Percentiles rank a stretch among this genome's conserved stretches.
Conservation (phyloP, 2,797 vertebrate species). For the Schizothorax lantsangensis region DNA sequence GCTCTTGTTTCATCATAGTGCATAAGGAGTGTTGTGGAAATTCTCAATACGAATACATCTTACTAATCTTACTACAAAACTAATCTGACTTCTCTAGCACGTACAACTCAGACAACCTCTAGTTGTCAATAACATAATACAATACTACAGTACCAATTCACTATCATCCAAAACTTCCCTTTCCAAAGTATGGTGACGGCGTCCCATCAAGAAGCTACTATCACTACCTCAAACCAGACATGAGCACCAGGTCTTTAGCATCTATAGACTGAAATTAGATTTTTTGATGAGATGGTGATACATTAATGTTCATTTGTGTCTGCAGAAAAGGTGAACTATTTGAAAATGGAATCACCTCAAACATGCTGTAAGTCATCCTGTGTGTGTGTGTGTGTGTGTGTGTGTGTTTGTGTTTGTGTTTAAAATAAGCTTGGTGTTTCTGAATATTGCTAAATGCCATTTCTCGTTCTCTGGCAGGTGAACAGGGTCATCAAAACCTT, state of each 20-base stretch:
- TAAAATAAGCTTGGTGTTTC: not conserved
- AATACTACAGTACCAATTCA: not conserved
- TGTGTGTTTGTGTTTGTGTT: not conserved
- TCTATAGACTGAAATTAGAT: not conserved
- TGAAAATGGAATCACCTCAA: conserved; percentile 54
- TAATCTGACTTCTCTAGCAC: not conserved
- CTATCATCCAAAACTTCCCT: not conserved
- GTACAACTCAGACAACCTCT: not conserved
- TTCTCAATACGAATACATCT: not conserved
- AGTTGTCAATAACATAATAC: not conserved
- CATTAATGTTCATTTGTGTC: conserved; percentile 10
- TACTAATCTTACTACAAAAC: not conserved
- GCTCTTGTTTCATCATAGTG: not conserved
- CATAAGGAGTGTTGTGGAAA: not conserved
- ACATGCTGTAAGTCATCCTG: conserved; percentile 49
- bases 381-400: not conserved
- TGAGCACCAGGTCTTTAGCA: not conserved
- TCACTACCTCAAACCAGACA: not conserved
- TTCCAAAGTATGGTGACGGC: not conserved
- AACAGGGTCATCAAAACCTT: conserved; percentile 81
- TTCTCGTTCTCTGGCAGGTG: conserved; percentile 71
- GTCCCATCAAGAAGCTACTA: not conserved
- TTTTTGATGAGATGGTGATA: not conserved
- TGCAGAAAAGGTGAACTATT: conserved; percentile 35
- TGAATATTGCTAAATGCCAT: not conserved